Evolutionary conservation across 2,888 invertebrate genomes (phyloP), one percentile per base, ranked within the genome.

Genomic region (Melanotus villosus): DNA sequence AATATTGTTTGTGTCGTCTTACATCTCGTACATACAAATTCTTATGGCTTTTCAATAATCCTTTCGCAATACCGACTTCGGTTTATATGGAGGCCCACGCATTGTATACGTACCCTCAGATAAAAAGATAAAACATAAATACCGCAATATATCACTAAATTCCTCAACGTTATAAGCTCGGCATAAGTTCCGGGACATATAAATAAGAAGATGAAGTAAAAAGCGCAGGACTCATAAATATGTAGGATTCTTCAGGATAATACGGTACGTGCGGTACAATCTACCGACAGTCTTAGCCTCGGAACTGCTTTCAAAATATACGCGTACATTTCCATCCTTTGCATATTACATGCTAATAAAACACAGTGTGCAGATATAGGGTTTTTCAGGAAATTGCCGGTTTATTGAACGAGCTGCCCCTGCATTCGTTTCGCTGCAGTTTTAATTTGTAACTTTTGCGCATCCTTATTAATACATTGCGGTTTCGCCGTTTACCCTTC

Each of bases 221-320:
- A 74, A 68, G 71, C 70, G 67, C 57, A 59, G 56, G 67, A 62
- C 74, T 77, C 78, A 78, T 78, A 78, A 78, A 78, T 78, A 78
- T 78, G 76, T 74, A 78, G 75, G 68, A 76, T 76, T 75, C 71
- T 68, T 63, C 52, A 60, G 70, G 69, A 75, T 66, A 66, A 59
- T 66, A 60, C 60, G 41, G 32, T 66, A 60, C 66, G 66, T 66
- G 66, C 41, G 30, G 47, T 66, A 65, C 50, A 65, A 65, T 50
- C 41, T 45, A 64, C 59, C 23, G 59, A 30, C 59, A 43, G 59
- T 41, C 59, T 45, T 41, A 59, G 54, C 14, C 38, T 14, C 38
- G 38, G 59, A 59, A 45, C 36, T 21, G 56, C 21, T 56, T 38
- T 38, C 38, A 34, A 38, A 56, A 56, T 56, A 38, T 56, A 38